Conservation (phyloP, 2,113 vertebrate species). For the Lipophrys pholis region DNA sequence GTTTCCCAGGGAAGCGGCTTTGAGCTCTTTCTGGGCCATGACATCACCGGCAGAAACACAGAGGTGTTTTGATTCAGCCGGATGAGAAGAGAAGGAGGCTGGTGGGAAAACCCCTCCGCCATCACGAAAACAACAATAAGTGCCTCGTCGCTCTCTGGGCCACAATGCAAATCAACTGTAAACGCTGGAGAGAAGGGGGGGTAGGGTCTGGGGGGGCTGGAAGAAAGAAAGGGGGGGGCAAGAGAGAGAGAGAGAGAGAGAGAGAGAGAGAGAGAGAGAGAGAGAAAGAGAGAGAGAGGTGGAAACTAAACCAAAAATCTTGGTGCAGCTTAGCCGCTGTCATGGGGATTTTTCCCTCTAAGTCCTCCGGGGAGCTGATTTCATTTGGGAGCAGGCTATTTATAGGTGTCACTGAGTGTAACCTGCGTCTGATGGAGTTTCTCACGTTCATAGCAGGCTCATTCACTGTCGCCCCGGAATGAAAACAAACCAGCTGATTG, state of each 20-base stretch:
- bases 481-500: conserved; percentile 57
- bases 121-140: conserved; percentile 64
- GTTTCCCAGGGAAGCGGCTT: conserved; percentile 77
- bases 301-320: neutral
- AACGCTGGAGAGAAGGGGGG: conserved; percentile 18
- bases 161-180: conserved; percentile 72
- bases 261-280: neutral
- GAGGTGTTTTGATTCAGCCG: conserved; percentile 72
- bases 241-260: too few relatives aligned
- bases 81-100: conserved; percentile 46
- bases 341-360: conserved; percentile 41
- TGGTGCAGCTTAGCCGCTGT: neutral
- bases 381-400: conserved; percentile 30
- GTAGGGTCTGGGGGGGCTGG: too few relatives aligned
- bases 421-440: conserved; percentile 1
- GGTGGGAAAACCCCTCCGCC: conserved; percentile 71
- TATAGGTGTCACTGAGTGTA: conserved; percentile 2
- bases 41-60: conserved; percentile 74
- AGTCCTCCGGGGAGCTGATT: neutral
- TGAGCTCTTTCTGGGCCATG: conserved; percentile 73
- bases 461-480: conserved; percentile 1
- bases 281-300: neutral
- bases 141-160: conserved; percentile 12
- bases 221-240: too few relatives aligned
- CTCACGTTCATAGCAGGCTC: conserved; percentile 29